phyloP scores from a whole-genome alignment of 2,888 invertebrate genomes.

The Dugesia japonica region DNA sequence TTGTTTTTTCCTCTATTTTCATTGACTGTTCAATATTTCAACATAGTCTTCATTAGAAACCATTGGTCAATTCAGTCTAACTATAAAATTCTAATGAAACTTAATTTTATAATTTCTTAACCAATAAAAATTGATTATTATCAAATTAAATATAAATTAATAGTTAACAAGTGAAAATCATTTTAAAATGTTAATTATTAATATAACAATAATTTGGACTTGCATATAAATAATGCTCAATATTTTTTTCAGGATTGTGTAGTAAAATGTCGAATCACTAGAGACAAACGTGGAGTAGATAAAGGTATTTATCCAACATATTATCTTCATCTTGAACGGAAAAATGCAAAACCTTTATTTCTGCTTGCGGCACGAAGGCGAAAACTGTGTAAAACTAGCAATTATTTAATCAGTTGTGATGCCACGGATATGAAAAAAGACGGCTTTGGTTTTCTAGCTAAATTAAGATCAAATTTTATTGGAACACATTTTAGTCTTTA shows the following conservation, averaged over 20 bases:
- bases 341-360: constrained; percentile 70
- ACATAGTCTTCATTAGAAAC: no score
- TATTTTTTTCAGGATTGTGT: constrained; percentile 43
- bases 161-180: no score
- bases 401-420: constrained; percentile 90
- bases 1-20: no score
- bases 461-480: constrained; percentile 78
- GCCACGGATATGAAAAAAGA: constrained; percentile 82
- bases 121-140: no score
- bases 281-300: constrained; percentile 95
- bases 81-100: no score
- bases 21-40: no score
- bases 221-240: no score
- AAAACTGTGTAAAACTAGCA: constrained; percentile 92
- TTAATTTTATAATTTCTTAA: no score
- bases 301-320: constrained; percentile 91
- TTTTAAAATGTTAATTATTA: no score
- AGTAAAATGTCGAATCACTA: constrained; percentile 75
- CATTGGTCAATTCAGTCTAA: no score
- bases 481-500: constrained; percentile 92
- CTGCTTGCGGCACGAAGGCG: constrained; percentile 70
- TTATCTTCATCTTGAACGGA: constrained; percentile 83
- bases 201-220: no score
- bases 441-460: constrained; percentile 82
- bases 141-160: no score